Evolutionary conservation across 1,140 invertebrate genomes (phyloP), one percentile per base, ranked within the genome.

Genomic region (Neodiprion pinetum): DNA sequence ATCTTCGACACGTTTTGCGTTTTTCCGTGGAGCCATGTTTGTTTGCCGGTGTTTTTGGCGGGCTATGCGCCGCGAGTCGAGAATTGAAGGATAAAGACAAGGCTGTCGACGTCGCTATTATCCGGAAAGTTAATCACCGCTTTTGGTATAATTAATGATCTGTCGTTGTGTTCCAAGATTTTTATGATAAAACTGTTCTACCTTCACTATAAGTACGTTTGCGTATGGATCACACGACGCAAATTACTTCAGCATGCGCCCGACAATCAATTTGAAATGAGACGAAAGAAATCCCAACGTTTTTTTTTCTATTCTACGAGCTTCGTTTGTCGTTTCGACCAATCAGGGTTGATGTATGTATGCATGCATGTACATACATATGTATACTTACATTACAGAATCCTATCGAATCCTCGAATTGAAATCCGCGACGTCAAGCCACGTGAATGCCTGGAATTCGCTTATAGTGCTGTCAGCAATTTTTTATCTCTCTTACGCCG

Each of bases 11-110:
- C 72, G 14, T 72, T 72, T 72, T 67, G 61, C 28, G 14, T 61
- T 65, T 48, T 72, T 72, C 17, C 72, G 72, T 53, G 67, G 65
- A 47, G 65, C 67, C 23, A n/a, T 72, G 48, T 50, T 48, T 53
- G 17, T 21, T 72, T 72, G 10, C 53, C 48, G 17, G 40, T 23
- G 67, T 23, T 69, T 69, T 69, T 69, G 67, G 67, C 67, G 67
- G 67, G 67, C 67, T 69, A 61, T 17, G 53, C 53, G 53, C 53
- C n/a, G n/a, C 53, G 53, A 17, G 53, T 14, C n/a, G 53, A 14
- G 3, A 61, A 61, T 61, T 61, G n/a, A 61, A 14, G 5, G n/a
- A 5, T 61, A 61, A 61, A 61, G 28, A 40, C 28, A 40, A 40
- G 28, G 2, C 28, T 40, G 28, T 61, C 53, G 53, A 61, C n/a